Conservation (phyloP, 2,797 vertebrate species). For the Dermochelys coriacea region DNA sequence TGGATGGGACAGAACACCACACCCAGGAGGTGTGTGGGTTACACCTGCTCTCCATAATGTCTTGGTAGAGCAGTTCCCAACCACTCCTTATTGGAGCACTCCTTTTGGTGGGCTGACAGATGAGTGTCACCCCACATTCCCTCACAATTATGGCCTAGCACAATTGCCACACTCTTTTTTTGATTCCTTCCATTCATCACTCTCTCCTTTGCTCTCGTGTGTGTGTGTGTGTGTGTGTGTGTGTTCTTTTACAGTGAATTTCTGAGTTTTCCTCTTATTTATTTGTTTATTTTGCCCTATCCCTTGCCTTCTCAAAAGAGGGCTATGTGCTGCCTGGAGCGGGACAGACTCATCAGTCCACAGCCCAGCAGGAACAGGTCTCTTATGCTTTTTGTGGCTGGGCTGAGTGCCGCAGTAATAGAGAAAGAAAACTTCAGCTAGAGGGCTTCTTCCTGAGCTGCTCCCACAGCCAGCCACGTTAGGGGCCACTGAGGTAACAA, state of each 20-base stretch:
- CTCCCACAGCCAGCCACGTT: neutral
- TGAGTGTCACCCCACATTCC: neutral
- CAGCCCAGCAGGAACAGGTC: neutral
- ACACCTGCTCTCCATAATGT: accelerated
- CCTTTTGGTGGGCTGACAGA: neutral
- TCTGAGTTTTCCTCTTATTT: neutral
- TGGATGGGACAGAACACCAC: too few species aligned
- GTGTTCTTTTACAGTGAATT: neutral
- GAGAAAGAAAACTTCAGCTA: neutral
- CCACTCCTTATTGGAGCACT: neutral
- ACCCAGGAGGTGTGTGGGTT: too few species aligned
- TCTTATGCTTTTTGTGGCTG: neutral
- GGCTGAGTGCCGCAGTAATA: neutral
- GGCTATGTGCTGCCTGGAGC: neutral
- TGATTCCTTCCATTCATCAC: neutral
- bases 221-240: neutral
- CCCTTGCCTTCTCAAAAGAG: neutral
- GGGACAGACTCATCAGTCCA: neutral
- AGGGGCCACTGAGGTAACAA: neutral
- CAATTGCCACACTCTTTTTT: neutral
- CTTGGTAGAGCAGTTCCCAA: neutral
- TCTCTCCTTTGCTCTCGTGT: neutral
- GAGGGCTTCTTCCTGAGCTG: neutral
- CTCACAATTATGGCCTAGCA: neutral
- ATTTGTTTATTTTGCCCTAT: neutral